A percentile compares a stretch with the other conserved stretches of the same genome.
These are phyloP conservation scores for Chlorocebus sabaeus DNA, from an alignment of 2,113 vertebrate genomes.

Conservation along the genomic window DNA sequence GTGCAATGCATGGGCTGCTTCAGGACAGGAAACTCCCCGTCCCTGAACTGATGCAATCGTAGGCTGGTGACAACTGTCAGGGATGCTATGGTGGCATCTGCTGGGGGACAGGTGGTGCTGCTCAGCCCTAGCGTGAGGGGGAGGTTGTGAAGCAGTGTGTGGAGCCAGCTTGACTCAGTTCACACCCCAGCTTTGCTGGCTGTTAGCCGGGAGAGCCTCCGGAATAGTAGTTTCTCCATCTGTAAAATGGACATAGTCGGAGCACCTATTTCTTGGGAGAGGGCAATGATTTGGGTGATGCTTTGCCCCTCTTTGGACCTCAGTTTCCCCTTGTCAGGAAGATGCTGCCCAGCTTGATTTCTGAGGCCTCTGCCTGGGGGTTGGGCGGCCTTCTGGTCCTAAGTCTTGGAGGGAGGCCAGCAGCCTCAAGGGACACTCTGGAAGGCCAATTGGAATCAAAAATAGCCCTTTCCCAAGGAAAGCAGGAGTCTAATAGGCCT, in stretches of 20 bases:
- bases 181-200: neutral
- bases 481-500: neutral
- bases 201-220: neutral
- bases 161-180: neutral
- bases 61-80: neutral
- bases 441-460: neutral
- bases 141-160: neutral
- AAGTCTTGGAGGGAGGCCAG: neutral
- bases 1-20: fast-evolving
- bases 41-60: fast-evolving
- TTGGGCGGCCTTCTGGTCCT: neutral
- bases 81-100: neutral
- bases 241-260: neutral
- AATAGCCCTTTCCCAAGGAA: conserved; percentile 45
- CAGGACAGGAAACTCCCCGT: fast-evolving
- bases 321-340: neutral
- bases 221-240: neutral
- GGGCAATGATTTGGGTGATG: fast-evolving
- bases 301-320: neutral
- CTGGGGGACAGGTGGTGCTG: fast-evolving
- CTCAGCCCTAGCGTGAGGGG: neutral
- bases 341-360: neutral
- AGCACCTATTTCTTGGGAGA: fast-evolving
- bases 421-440: neutral
- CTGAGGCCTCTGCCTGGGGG: neutral